Evolutionary conservation across 2,797 vertebrate genomes (phyloP).

Genomic region (Micropoecilia bifurca): DNA sequence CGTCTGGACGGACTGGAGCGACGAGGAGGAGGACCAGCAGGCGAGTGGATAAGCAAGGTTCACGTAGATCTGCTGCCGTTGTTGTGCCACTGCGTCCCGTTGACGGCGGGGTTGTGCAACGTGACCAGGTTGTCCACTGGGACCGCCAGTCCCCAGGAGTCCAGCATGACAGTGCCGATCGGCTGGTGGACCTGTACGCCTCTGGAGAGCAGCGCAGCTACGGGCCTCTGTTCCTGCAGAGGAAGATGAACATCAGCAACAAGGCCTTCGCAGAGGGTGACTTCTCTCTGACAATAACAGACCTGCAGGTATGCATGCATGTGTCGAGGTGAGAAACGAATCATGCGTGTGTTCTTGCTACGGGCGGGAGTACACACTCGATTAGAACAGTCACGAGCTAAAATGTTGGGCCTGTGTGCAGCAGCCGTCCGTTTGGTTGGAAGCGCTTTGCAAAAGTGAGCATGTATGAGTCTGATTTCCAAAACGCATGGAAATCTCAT

Average conservation of each 20-base stretch:
- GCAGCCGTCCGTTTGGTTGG: background rate
- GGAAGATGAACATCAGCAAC: constrained; percentile 88
- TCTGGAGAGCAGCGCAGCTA: constrained; percentile 92
- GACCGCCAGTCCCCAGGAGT: constrained; percentile 90
- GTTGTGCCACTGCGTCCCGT: background rate
- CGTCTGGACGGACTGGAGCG: constrained; percentile 90
- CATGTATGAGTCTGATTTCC: background rate
- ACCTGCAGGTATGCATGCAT: constrained; percentile 74
- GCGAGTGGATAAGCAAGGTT: constrained; percentile 28
- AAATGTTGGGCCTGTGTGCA: background rate
- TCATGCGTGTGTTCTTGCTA: background rate
- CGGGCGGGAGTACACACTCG: background rate
- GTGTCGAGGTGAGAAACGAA: background rate
- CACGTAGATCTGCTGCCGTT: background rate
- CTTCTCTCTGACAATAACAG: constrained; percentile 88
- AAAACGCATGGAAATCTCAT: constrained; percentile 36
- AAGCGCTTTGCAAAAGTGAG: background rate
- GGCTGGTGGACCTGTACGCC: constrained; percentile 93
- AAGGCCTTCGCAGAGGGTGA: constrained; percentile 89
- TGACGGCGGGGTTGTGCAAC: background rate
- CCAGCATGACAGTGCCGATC: constrained; percentile 89
- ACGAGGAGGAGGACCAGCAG: constrained; percentile 90
- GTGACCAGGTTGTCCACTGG: constrained; percentile 90
- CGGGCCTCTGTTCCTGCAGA: constrained; percentile 86
- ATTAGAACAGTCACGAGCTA: background rate